Base-by-base conservation (phyloP, 64 coral and sea anemone genomes). In the Trachythela sp. region DNA sequence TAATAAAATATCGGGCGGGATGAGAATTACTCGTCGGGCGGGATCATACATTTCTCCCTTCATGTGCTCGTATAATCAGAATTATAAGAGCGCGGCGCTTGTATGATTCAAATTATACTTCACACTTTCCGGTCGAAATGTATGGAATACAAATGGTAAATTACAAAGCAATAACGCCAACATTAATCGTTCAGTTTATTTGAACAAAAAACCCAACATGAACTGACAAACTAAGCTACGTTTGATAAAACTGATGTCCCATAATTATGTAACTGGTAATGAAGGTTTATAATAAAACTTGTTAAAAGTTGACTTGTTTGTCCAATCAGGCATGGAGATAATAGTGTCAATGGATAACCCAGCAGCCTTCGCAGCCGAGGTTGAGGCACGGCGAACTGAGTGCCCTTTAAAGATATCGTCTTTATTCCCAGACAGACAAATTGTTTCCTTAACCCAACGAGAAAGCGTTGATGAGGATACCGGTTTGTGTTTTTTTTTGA, bases 401-500 rank as follows among this genome's bases (percentile, higher is more conserved):
- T 88, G 91, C 45, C 72, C 71, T 24, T 85, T 88, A 68, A 92
- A 88, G 27, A 84, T 38, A 58, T 84, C 18, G 11, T 39, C 54
- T 20, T 84, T 36, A 29, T 88, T 71, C 6, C 75, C 86, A 22
- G 86, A 86, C n/a, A 41, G 41, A 2, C 32, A 31, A 4, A 92
- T 36, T 29, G 18, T 26, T 34, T 68, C 52, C n/a, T 60, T 88
- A 13, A 92, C 48, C 86, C 91, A 92, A 13, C 41, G 76, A 36
- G 86, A 84, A 33, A 92, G 38, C n/a, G 91, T 70, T 31, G 48
- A 0, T 24, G 86, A 84, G 4, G 72, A 29, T 0, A 88, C 86
- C 13, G 91, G 91, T 64, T 92, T 92, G 20, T 91, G 84, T 24
- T n/a, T n/a, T 39, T 80, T 80, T 37, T 80, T 35, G 75, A 80